A percentile compares a stretch with the other conserved stretches of the same genome.
Conservation (phyloP, 2,888 invertebrate genomes). For the Drosophila meridionalis region DNA sequence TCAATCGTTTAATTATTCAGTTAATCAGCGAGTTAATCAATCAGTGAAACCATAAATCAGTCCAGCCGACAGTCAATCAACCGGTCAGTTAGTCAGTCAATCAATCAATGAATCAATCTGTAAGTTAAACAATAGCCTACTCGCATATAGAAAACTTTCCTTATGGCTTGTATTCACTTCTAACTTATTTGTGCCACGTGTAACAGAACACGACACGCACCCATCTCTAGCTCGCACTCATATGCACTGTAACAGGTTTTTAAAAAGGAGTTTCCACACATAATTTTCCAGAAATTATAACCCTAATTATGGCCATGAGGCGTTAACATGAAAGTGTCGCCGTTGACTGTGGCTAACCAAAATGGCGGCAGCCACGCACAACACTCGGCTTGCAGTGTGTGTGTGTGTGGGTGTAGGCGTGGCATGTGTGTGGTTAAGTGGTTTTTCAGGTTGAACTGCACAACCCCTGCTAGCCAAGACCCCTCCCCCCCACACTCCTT, state of each 20-base stretch:
- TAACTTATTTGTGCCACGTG: background rate
- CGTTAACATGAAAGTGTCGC: conserved; percentile 40
- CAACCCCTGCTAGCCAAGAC: background rate
- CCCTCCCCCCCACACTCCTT: background rate
- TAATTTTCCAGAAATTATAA: conserved; percentile 67
- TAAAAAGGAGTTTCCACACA: conserved; percentile 49
- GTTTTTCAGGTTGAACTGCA: conserved; percentile 58
- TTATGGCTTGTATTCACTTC: background rate
- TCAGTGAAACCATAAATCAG: too few relatives aligned
- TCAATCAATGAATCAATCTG: background rate
- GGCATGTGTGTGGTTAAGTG: conserved; percentile 65
- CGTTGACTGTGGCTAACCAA: conserved; percentile 57
- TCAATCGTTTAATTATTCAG: background rate
- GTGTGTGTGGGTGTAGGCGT: conserved; percentile 15
- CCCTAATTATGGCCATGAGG: conserved; percentile 75
- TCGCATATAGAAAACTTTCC: background rate
- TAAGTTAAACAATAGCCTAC: background rate
- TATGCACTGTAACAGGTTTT: conserved; percentile 15
- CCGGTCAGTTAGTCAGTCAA: background rate
- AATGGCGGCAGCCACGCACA: conserved; percentile 49
- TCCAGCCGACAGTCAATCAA: background rate
- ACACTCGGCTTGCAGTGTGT: background rate
- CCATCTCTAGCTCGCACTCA: conserved; percentile 1
- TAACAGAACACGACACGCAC: background rate
- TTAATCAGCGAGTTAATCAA: background rate